These are phyloP conservation scores for Myrmecobius fasciatus DNA, from an alignment of 2,113 vertebrate species.

Conservation along the genomic window DNA sequence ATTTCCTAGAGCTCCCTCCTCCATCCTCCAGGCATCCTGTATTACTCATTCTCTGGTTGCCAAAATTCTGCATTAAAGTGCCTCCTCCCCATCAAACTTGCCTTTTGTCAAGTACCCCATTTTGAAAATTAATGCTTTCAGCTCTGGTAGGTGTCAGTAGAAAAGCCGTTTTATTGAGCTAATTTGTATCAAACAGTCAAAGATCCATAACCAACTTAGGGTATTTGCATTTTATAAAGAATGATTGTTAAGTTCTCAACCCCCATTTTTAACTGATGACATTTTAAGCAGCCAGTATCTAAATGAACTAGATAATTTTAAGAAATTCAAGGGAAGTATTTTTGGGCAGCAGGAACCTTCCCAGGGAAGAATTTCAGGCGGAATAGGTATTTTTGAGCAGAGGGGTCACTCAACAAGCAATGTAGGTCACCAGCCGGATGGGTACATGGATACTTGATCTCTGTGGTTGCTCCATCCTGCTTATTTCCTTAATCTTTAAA, in stretches of 20 bases:
- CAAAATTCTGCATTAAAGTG: background rate
- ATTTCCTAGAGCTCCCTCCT: background rate
- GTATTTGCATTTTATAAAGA: background rate
- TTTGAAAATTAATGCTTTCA: background rate
- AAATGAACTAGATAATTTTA: background rate
- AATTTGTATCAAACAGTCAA: background rate
- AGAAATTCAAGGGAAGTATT: background rate
- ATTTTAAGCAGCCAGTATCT: background rate
- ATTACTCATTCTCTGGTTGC: background rate
- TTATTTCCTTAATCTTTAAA: slow-evolving; percentile 34
- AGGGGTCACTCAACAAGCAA: background rate
- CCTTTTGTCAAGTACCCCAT: background rate
- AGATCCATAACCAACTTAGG: background rate
- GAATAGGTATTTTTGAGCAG: background rate
- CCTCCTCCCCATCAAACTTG: background rate
- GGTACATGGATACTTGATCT: background rate
- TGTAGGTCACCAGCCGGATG: background rate
- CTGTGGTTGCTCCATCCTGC: slow-evolving; percentile 32
- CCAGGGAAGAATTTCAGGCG: background rate
- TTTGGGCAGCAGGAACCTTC: background rate
- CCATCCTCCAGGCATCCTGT: background rate
- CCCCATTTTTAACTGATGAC: background rate
- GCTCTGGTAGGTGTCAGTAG: background rate
- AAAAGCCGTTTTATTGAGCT: background rate
- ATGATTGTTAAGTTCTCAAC: background rate